phyloP scores from a whole-genome alignment of 2,888 invertebrate species.

The Cryptops parisi region DNA sequence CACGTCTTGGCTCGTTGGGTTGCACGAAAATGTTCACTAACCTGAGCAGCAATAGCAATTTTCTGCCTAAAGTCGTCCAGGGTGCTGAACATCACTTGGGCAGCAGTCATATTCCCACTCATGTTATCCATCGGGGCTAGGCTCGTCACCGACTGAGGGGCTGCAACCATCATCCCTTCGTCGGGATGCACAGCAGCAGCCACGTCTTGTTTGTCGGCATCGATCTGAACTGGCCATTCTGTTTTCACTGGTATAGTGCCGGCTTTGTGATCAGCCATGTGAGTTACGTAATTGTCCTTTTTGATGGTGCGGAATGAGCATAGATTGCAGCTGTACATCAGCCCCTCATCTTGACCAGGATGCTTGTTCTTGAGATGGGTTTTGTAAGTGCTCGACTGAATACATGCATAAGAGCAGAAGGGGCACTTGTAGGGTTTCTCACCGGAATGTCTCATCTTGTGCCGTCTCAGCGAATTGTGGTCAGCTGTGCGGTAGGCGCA shows the following conservation, averaged over 20 bases:
- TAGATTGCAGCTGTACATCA: constrained; percentile 45
- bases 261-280: constrained; percentile 17
- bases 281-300: constrained; percentile 41
- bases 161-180: constrained; percentile 1
- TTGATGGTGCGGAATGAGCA: constrained; percentile 50
- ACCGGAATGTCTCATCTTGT: constrained; percentile 60
- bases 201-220: neutral
- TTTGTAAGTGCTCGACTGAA: constrained; percentile 64
- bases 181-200: neutral
- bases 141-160: neutral
- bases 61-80: constrained; percentile 8
- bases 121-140: neutral
- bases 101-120: neutral
- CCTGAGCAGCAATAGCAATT: constrained; percentile 11
- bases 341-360: constrained; percentile 46
- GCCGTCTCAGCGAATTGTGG: constrained; percentile 65
- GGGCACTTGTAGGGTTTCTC: constrained; percentile 60
- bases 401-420: constrained; percentile 61
- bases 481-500: constrained; percentile 60
- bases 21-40: constrained; percentile 1
- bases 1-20: too few relatives aligned
- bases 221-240: neutral
- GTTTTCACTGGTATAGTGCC: constrained; percentile 3
- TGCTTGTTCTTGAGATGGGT: constrained; percentile 64
- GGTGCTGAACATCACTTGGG: constrained; percentile 11